These are phyloP conservation scores for Liasis olivaceus DNA, from an alignment of 2,797 vertebrate species.

Conservation along the genomic window DNA sequence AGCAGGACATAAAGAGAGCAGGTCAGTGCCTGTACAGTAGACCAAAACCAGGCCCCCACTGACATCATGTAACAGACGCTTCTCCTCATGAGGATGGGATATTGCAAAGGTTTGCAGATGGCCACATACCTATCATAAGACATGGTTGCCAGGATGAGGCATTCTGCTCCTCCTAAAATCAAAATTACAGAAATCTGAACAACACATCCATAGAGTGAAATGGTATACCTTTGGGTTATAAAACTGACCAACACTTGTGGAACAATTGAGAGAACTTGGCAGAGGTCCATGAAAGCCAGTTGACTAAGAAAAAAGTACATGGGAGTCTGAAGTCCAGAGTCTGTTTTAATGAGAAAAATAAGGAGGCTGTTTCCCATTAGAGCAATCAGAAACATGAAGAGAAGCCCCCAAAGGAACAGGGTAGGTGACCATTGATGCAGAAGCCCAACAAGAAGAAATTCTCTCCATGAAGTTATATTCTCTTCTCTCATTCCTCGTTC, in stretches of 20 bases:
- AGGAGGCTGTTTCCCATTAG: constrained; percentile 3
- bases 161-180: constrained; percentile 34
- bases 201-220: constrained; percentile 51
- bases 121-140: constrained; percentile 48
- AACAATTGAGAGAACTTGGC: neutral
- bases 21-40: constrained; percentile 30
- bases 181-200: constrained; percentile 45
- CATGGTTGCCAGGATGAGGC: constrained; percentile 55
- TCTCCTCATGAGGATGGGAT: constrained; percentile 46
- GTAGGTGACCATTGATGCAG: neutral
- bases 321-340: neutral
- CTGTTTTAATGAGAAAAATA: neutral
- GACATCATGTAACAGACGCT: constrained; percentile 36
- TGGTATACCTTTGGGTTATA: constrained; percentile 44
- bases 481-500: neutral
- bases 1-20: constrained; percentile 41
- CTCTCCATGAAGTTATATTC: neutral
- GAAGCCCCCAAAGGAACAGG: neutral
- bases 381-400: neutral
- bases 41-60: constrained; percentile 27
- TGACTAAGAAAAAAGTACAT: neutral
- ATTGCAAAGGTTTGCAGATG: constrained; percentile 28
- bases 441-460: neutral
- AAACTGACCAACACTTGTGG: constrained; percentile 6
- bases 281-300: neutral